Percentiles rank a stretch among this genome's conserved stretches.
Evolutionary conservation across 2,113 vertebrate species (phyloP).

Genomic region (Alethe diademata): DNA sequence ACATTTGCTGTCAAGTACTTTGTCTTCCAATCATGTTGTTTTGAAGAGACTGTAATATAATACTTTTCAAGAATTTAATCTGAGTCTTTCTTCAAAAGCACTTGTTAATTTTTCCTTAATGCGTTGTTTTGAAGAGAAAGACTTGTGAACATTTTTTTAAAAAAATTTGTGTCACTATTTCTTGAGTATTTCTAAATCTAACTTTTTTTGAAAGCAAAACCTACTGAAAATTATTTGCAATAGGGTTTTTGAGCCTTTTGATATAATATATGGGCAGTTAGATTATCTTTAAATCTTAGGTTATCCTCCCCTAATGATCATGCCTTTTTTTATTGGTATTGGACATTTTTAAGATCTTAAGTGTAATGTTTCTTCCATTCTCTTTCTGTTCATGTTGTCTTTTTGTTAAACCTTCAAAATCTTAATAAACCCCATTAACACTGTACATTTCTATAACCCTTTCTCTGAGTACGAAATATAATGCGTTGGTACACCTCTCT

Average conservation of each 20-base stretch:
- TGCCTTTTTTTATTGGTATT: not conserved
- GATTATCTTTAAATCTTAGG: not conserved
- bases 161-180: not conserved
- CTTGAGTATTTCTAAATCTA: not conserved
- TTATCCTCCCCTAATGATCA: not conserved
- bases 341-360: not conserved
- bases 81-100: slow-evolving; percentile 4
- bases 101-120: not conserved
- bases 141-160: not conserved
- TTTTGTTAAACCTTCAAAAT: not conserved
- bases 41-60: slow-evolving; percentile 32
- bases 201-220: not conserved
- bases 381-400: not conserved
- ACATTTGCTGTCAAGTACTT: slow-evolving; percentile 31
- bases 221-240: not conserved
- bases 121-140: slow-evolving; percentile 6
- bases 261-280: not conserved
- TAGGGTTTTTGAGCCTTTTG: not conserved
- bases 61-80: slow-evolving; percentile 42
- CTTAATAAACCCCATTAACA: not conserved
- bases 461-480: not conserved
- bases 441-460: not conserved
- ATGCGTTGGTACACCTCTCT: not conserved
- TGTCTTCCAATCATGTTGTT: slow-evolving; percentile 40
- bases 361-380: not conserved